Percentiles rank a stretch among this genome's conserved stretches.
These are phyloP conservation scores for Caenorhabditis auriculariae DNA, from an alignment of 2,888 invertebrate genomes.

Conservation along the genomic window DNA sequence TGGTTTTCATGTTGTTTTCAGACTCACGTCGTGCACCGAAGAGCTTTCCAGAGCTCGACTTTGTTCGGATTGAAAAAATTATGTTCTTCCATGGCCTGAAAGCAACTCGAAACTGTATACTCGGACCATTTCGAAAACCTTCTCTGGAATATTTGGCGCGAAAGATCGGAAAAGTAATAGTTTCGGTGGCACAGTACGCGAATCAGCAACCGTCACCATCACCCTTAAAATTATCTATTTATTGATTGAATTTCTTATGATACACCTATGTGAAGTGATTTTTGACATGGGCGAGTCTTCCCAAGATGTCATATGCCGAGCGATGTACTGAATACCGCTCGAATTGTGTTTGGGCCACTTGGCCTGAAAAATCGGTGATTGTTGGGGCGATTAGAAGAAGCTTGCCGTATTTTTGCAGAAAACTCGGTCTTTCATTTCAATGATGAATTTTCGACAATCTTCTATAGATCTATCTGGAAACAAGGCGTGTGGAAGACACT, in stretches of 20 bases:
- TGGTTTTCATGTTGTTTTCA: background rate
- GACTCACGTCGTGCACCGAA: slow-evolving; percentile 34
- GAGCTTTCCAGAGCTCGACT: slow-evolving; percentile 39
- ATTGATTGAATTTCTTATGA: background rate
- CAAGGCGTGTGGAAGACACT: background rate
- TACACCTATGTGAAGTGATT: slow-evolving; percentile 13
- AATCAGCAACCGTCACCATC: slow-evolving; percentile 37
- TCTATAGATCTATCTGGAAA: background rate
- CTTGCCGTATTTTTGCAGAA: slow-evolving; percentile 2
- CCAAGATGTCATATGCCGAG: slow-evolving; percentile 23
- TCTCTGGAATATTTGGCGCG: slow-evolving; percentile 30
- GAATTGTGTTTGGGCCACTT: slow-evolving; percentile 30
- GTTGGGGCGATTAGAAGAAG: background rate
- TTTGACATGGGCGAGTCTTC: slow-evolving; percentile 21
- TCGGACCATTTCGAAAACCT: background rate
- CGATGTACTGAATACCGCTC: slow-evolving; percentile 28
- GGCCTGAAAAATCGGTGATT: slow-evolving; percentile 1
- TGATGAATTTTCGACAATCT: background rate
- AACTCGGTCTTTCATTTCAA: background rate
- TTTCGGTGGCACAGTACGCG: slow-evolving; percentile 31
- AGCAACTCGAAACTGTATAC: background rate
- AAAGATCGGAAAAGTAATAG: slow-evolving; percentile 40
- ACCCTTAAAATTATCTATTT: slow-evolving; percentile 5
- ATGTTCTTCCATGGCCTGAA: background rate
- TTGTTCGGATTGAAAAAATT: slow-evolving; percentile 24